Percentiles rank a stretch among this genome's conserved stretches.
Conservation (phyloP, 2,888 invertebrate species). For the Pterostichus madidus region DNA sequence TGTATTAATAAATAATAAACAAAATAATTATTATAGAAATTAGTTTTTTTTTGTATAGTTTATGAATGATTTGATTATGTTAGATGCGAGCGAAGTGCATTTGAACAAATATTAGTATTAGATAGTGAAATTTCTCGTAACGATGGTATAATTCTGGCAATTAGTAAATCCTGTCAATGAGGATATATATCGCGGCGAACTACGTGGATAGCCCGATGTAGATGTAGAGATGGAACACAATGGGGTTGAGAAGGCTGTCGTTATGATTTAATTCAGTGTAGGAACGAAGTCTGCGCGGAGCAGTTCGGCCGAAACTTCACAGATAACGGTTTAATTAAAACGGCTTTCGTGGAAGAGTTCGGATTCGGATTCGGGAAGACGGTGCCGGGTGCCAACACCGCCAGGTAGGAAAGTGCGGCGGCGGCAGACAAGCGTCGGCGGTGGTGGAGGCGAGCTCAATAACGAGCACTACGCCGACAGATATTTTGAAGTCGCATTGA, state of each 20-base stretch:
- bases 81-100: too few relatives aligned
- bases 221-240: conserved; percentile 40
- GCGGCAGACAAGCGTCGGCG: conserved; percentile 47
- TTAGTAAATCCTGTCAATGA: conserved; percentile 24
- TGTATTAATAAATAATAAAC: too few relatives aligned
- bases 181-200: conserved; percentile 18
- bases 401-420: conserved; percentile 44
- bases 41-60: too few relatives aligned
- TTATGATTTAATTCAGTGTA: conserved; percentile 62
- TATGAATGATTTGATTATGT: too few relatives aligned
- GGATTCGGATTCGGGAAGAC: conserved; percentile 62
- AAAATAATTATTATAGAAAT: too few relatives aligned
- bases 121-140: not conserved
- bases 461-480: conserved; percentile 66
- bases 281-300: conserved; percentile 49
- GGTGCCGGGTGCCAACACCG: not conserved
- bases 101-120: not conserved
- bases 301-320: conserved; percentile 63
- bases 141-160: conserved; percentile 16
- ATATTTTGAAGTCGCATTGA: conserved; percentile 72
- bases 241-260: conserved; percentile 41
- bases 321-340: conserved; percentile 67
- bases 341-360: conserved; percentile 63
- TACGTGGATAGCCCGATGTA: conserved; percentile 4
- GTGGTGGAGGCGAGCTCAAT: conserved; percentile 32